phyloP scores from a whole-genome alignment of 1,140 invertebrate genomes.

The Anagrus nilaparvatae region DNA sequence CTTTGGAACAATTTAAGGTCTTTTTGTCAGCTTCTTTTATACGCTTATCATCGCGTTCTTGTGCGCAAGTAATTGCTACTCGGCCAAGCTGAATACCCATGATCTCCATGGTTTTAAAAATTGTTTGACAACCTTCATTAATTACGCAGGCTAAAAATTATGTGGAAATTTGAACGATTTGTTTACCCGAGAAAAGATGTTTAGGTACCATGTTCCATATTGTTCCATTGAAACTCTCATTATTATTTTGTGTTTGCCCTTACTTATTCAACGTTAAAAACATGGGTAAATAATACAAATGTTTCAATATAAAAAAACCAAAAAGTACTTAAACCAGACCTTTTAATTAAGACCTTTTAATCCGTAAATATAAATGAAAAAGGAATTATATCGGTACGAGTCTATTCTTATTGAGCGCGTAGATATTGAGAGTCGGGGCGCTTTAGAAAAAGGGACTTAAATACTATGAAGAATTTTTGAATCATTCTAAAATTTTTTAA shows the following conservation, averaged over 20 bases:
- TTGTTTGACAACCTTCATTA: constrained; percentile 18
- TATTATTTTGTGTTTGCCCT: constrained; percentile 24
- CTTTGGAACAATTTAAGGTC: background rate
- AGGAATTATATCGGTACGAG: too few species aligned
- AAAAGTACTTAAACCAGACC: too few species aligned
- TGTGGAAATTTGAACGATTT: constrained; percentile 14
- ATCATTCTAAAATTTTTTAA: too few species aligned
- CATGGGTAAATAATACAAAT: too few species aligned
- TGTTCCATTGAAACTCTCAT: constrained; percentile 13
- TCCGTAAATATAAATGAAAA: too few species aligned
- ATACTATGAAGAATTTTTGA: too few species aligned
- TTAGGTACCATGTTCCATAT: constrained; percentile 12
- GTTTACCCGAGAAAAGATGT: constrained; percentile 12
- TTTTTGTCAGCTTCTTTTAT: background rate
- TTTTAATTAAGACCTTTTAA: too few species aligned
- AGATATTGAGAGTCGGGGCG: too few species aligned
- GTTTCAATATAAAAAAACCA: too few species aligned
- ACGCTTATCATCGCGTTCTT: constrained; percentile 5
- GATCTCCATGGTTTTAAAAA: constrained; percentile 13
- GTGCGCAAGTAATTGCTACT: background rate
- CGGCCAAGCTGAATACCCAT: constrained; percentile 10
- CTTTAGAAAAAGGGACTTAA: too few species aligned
- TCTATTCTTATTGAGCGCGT: too few species aligned
- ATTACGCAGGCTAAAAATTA: constrained; percentile 13
- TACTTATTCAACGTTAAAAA: too few species aligned